Evolutionary conservation across 2,888 invertebrate genomes (phyloP).

Genomic region (Polia nebulosa): DNA sequence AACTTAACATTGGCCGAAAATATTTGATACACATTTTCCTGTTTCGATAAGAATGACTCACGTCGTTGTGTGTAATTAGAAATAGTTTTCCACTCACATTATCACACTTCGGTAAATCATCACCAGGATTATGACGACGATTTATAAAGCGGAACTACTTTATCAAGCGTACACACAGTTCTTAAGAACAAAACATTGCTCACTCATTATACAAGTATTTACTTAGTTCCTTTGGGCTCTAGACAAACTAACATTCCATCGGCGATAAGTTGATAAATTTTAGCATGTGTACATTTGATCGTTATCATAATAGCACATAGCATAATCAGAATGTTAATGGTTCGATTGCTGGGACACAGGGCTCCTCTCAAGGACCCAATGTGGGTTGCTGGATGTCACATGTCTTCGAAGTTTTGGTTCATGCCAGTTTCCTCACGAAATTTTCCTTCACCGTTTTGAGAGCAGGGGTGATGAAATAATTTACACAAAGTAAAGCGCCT

Average conservation of each 20-base stretch:
- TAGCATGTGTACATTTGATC: too few species aligned
- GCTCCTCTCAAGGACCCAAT: too few species aligned
- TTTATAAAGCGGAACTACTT: not conserved
- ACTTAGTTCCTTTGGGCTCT: not conserved
- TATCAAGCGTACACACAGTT: not conserved
- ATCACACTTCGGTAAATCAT: not conserved
- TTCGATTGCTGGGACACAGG: too few species aligned
- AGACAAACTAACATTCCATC: not conserved
- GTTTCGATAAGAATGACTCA: conserved; percentile 14
- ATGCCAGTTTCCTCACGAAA: too few species aligned
- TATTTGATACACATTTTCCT: conserved; percentile 20
- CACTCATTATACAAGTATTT: not conserved
- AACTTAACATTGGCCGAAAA: not conserved
- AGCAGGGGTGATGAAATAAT: too few species aligned
- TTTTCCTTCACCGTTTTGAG: too few species aligned
- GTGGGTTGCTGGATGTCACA: too few species aligned
- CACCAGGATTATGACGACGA: not conserved
- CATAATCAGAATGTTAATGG: too few species aligned
- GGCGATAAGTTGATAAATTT: not conserved
- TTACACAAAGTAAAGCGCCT: too few species aligned
- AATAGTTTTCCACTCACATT: not conserved
- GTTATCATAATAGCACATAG: too few species aligned
- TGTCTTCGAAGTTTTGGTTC: too few species aligned
- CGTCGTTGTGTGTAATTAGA: not conserved
- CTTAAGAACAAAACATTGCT: not conserved